Conservation (phyloP, 2,113 vertebrate species). For the Ramphastos sulfuratus region DNA sequence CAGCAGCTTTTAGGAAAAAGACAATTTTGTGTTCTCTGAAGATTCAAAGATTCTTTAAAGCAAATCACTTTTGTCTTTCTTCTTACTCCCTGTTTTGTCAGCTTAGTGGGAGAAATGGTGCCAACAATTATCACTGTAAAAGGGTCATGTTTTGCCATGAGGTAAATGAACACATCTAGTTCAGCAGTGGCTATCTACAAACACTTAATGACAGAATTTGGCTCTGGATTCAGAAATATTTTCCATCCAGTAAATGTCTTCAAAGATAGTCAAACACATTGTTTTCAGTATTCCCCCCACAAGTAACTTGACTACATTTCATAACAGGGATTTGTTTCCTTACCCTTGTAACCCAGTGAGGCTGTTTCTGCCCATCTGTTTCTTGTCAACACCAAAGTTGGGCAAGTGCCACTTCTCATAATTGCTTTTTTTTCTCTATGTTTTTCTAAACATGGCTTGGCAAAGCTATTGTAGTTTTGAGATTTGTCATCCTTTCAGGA, state of each 20-base stretch:
- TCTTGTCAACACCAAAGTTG: constrained; percentile 24
- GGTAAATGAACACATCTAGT: not conserved
- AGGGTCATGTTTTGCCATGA: not conserved
- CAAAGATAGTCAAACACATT: not conserved
- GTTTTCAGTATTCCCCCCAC: not conserved
- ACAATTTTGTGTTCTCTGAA: not conserved
- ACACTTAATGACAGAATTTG: not conserved
- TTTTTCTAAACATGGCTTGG: constrained; percentile 20
- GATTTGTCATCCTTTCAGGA: constrained; percentile 28
- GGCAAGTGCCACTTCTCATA: constrained; percentile 45
- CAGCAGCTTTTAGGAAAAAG: not conserved
- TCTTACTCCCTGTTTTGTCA: not conserved
- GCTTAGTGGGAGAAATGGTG: not conserved
- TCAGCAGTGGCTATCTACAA: not conserved
- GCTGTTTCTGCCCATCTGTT: constrained; percentile 32
- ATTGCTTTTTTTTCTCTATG: not conserved
- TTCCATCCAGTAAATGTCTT: not conserved
- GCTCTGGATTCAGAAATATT: not conserved
- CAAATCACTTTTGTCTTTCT: not conserved
- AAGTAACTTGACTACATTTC: not conserved
- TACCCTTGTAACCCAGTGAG: not conserved
- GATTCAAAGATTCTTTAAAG: not conserved
- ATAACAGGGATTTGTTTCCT: not conserved
- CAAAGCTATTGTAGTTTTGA: not conserved
- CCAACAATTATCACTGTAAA: not conserved